A percentile compares a stretch with the other conserved stretches of the same genome.
These are phyloP conservation scores for Ophthalmolycus amberensis DNA, from an alignment of 2,113 vertebrate species.

Conservation along the genomic window DNA sequence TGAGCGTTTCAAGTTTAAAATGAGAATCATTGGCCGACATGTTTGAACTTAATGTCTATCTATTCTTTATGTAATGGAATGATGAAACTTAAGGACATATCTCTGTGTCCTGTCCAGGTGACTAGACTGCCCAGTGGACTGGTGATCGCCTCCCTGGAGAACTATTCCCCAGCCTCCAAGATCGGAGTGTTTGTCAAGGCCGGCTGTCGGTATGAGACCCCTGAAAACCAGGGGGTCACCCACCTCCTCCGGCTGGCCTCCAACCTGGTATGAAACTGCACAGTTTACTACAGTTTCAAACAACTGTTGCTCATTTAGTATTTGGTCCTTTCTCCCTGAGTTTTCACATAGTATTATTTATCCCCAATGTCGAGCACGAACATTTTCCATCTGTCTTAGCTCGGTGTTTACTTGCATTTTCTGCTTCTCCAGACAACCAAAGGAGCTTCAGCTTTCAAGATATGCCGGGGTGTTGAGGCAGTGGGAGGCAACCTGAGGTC, in stretches of 20 bases:
- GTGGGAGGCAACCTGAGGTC: slow-evolving; percentile 93
- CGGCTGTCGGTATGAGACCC: slow-evolving; percentile 91
- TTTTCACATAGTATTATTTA: neutral
- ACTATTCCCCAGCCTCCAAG: slow-evolving; percentile 91
- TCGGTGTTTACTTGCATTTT: slow-evolving; percentile 5
- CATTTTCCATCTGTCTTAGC: neutral
- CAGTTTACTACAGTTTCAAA: neutral
- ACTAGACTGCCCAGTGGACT: slow-evolving; percentile 93
- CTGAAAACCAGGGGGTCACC: slow-evolving; percentile 87
- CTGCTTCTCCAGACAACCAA: slow-evolving; percentile 90
- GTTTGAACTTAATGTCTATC: neutral
- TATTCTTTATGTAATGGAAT: neutral
- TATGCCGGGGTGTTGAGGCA: slow-evolving; percentile 93
- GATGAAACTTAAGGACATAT: neutral
- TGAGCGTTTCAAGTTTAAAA: neutral
- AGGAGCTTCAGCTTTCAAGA: slow-evolving; percentile 95
- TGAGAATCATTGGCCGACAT: neutral
- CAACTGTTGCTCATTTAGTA: neutral
- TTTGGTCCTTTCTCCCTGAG: neutral
- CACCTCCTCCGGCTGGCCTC: slow-evolving; percentile 93
- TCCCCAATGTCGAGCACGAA: neutral
- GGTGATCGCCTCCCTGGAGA: slow-evolving; percentile 93
- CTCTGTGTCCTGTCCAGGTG: slow-evolving; percentile 81
- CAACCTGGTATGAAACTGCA: slow-evolving; percentile 85
- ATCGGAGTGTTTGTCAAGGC: slow-evolving; percentile 94